Evolutionary conservation across 2,888 invertebrate genomes (phyloP), one percentile per base, ranked within the genome.

Genomic region (Andrena flavipes): DNA sequence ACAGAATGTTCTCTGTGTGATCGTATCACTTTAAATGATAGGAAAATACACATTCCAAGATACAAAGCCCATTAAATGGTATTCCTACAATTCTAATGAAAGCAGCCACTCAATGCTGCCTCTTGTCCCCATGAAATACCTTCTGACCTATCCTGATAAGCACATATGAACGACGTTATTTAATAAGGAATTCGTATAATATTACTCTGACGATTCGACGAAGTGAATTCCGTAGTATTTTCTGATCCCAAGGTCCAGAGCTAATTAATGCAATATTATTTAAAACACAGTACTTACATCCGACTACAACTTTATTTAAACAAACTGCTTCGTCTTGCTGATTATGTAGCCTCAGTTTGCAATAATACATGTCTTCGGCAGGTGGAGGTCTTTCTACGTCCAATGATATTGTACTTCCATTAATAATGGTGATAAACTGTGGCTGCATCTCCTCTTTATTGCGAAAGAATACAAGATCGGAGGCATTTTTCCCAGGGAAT

Each of bases 401-500:
- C 82, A 97, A 92, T 86, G 94, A 94, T 82, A 96, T 95, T 10
- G 96, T 96, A 2, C 96, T 96, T 26, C 94, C 94, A 91, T 97
- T 97, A 42, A 96, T 86, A 73, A 95, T 94, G 63, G 94, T 94
- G 23, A 96, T 94, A 81, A 93, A 94, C 88, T 95, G 94, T 4
- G 89, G 83, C 33, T 94, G 93, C 80, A 95, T 91, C 59, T 84
- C 84, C 49, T 92, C 91, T n/a, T 91, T 86, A 76, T 94, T 93
- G 67, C 94, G 94, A 86, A 91, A 92, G 90, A 96, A 96, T 64
- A 93, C 91, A 63, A 96, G 92, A 86, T 94, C 89, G 10, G 94
- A 94, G 13, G 95, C 92, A 92, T 96, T 96, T 89, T 94, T 94
- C 29, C 95, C 94, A 86, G 95, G 94, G 54, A 94, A 93, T 0